Evolutionary conservation across 2,888 invertebrate genomes (phyloP), one percentile per base, ranked within the genome.

Genomic region (Parasteatoda lunata): DNA sequence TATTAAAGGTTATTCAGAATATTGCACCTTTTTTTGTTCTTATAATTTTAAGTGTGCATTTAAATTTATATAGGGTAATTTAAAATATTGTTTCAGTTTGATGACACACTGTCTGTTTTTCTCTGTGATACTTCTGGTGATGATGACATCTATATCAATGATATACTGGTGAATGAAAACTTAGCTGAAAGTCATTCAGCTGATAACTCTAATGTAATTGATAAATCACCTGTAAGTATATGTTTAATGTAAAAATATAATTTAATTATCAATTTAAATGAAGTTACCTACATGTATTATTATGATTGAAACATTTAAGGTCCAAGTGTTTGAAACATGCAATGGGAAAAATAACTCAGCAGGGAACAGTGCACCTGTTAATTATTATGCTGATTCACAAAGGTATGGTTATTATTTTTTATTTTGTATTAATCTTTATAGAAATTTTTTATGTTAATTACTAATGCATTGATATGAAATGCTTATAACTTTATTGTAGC

Each of bases 41-140:
- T 30, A 30, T 30, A 30, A 30, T 30, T 30, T 30, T 30, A 30
- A 30, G 30, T 30, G 30, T 30, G 30, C 30, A 30, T 30, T 30
- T 30, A 30, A 30, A 30, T 30, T 30, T 30, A 30, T 30, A 30
- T 30, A 30, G 30, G 30, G 30, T 30, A 30, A 30, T 30, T 30
- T 30, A 30, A 30, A 30, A 49, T 15, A n/a, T 30, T 65, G 30
- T 72, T 73, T 73, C 15, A 78, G 78, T 8, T 68, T 49, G 30
- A 51, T 51, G 59, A 73, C 3, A 69, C 8, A 6, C 3, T 66
- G 4, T 78, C 78, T 4, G 8, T 79, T 3, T 64, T 73, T 45
- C 82, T 87, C 51, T 87, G 82, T 82, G 82, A 82, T 73, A 72
- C 68, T 11, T 65, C 11, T 73, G 68, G 51, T 9, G 77, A 73